Evolutionary conservation across 2,888 invertebrate species (phyloP).

Genomic region (Thysanoteuthis rhombus): DNA sequence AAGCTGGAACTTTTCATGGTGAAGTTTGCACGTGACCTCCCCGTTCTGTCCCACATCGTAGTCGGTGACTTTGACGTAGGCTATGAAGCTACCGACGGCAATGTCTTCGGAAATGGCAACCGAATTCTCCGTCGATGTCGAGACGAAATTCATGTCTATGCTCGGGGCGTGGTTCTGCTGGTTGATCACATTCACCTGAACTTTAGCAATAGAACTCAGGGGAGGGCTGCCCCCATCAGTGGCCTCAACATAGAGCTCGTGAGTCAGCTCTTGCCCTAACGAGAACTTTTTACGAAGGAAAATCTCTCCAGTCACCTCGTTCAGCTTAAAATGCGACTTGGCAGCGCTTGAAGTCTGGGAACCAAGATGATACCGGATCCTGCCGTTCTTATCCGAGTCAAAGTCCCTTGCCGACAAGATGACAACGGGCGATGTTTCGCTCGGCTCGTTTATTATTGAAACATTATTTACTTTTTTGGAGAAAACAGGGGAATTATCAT

Average conservation of each 20-base stretch:
- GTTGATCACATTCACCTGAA: neutral
- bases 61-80: neutral
- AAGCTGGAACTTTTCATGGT: neutral
- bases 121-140: neutral
- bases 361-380: neutral
- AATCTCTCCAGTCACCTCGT: neutral
- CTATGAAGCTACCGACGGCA: neutral
- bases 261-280: neutral
- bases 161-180: neutral
- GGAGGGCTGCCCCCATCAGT: neutral
- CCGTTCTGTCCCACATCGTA: neutral
- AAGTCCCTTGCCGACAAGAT: neutral
- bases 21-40: neutral
- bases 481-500: neutral
- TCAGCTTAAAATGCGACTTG: neutral
- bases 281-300: slow-evolving; percentile 12
- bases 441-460: neutral
- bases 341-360: neutral
- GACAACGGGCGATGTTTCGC: neutral
- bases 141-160: neutral
- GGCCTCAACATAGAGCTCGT: neutral
- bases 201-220: neutral
- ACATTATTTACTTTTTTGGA: neutral
- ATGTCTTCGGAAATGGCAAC: neutral
- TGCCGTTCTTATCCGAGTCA: neutral